Evolutionary conservation across 2,888 invertebrate genomes (phyloP), one percentile per base, ranked within the genome.

Genomic region (Dilophus febrilis): DNA sequence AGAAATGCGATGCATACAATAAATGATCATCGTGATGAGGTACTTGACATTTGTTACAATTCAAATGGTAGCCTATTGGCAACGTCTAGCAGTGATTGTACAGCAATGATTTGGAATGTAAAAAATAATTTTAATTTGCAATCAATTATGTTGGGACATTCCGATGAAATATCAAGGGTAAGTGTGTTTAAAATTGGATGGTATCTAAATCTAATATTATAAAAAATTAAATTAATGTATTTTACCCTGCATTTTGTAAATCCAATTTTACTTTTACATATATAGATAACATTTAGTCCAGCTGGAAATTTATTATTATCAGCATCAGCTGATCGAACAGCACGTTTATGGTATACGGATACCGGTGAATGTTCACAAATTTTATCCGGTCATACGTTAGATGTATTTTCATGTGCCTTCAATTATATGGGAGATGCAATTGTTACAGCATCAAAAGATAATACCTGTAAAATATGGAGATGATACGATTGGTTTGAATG

Each of bases 321-420:
- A 0, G 80, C 80, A 0, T 84, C 84, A 4, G 72, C 76, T 4
- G 85, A 86, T 54, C 70, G 73, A 44, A 79, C 79, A 10, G 77
- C 81, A 0, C 66, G 81, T 27, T 56, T 85, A 5, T 86, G 85
- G 84, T 41, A 54, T 11, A 59, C 72, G 0, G 66, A 65, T 32
- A 70, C 70, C 6, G 77, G 81, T 1, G 70, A 69, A 45, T 81
- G 80, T 48, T 66, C 72, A 22, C 84, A 85, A 64, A 71, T 77
- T 11, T 64, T 86, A 4, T 71, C 73, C 10, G 84, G 82, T 0
- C 86, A 86, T 50, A 71, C 72, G 14, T 77, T 78, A 7, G 84
- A 85, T 55, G 79, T 86, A 33, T 84, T 85, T 60, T 80, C 80
- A n/a, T 81, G 81, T 50, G 77, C 77, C 2, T 85, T 76, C 57